Base-by-base conservation (phyloP, 1,140 invertebrate species). In the Aphidius gifuensis region DNA sequence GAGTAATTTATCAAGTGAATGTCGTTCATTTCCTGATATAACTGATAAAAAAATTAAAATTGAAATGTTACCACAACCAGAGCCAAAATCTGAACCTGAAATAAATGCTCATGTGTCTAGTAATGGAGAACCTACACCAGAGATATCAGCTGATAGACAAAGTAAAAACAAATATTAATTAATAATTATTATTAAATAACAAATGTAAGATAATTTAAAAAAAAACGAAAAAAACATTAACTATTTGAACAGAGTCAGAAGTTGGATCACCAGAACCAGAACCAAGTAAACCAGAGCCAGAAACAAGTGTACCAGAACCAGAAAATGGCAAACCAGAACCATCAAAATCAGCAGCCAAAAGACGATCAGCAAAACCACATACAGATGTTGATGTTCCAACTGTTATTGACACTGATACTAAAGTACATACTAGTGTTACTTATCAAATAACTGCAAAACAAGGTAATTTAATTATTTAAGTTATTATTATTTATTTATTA, bases 1-100 rank as follows among this genome's bases (percentile, higher is more conserved):
- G 1, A 83, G 80, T 44, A 83, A 82, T 9, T 71, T 92, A 44
- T 91, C 87, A 5, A 84, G 88, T 16, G 81, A 84, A 9, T 94
- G 92, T 70, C 88, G 87, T 71, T 88, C 90, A 61, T 91, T 91
- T 71, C 92, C 92, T 1, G 80, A 86, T 9, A 80, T 89, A 9
- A 83, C 84, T 51, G 53, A 38, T n/a, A 62, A 45, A 9, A 86
- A 86, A 42, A 68, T 51, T 3, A 61, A 69, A 5, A 64, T 69
- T 54, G 81, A 83, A 32, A 73, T 76, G 0, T 67, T 79, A 43
- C 76, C 79, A 3, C 69, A 73, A 60, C 77, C 78, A 0, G 82
- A 83, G 65, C 79, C 81, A 55, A 75, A 78, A 63, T 64, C 65
- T 16, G 68, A 77, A 56, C 69, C 69, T 8, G 66, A 74, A 46